Conservation (phyloP, 2,113 vertebrate genomes). For the Pithys albifrons region DNA sequence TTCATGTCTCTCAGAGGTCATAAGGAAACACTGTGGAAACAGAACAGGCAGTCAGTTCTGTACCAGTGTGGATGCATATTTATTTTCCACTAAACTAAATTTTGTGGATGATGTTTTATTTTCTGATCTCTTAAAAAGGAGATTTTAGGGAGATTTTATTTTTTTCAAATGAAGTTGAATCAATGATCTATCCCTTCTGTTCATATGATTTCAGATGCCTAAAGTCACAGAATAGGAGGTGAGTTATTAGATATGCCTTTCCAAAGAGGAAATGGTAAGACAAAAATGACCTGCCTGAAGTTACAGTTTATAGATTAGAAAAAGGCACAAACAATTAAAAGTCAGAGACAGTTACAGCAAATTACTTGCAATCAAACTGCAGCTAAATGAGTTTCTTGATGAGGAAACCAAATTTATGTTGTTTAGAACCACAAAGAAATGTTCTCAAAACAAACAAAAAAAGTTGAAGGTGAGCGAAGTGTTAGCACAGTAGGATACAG, state of each 20-base stretch:
- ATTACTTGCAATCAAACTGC: conserved; percentile 81
- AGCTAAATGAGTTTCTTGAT: conserved; percentile 80
- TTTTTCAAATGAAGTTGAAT: conserved; percentile 57
- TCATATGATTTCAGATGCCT: conserved; percentile 52
- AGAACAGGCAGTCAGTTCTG: background rate
- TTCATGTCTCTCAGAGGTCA: background rate
- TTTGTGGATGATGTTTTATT: conserved; percentile 41
- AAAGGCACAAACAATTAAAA: conserved; percentile 80
- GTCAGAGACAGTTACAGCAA: conserved; percentile 76
- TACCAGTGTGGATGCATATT: background rate
- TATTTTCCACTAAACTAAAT: conserved; percentile 10
- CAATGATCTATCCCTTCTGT: conserved; percentile 66
- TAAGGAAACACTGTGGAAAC: background rate
- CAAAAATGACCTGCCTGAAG: conserved; percentile 79
- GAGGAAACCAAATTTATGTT: conserved; percentile 79
- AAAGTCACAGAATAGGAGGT: conserved; percentile 64
- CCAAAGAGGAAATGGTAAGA: conserved; percentile 64
- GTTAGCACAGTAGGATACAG: conserved; percentile 53
- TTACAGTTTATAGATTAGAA: conserved; percentile 79
- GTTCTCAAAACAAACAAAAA: conserved; percentile 54
- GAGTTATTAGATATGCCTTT: conserved; percentile 75
- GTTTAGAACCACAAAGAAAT: conserved; percentile 70
- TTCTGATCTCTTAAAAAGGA: conserved; percentile 46
- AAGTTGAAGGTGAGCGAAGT: conserved; percentile 74
- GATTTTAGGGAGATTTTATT: background rate